phyloP scores from a whole-genome alignment of 2,113 vertebrate genomes.

The Myrmophylax atrothorax region DNA sequence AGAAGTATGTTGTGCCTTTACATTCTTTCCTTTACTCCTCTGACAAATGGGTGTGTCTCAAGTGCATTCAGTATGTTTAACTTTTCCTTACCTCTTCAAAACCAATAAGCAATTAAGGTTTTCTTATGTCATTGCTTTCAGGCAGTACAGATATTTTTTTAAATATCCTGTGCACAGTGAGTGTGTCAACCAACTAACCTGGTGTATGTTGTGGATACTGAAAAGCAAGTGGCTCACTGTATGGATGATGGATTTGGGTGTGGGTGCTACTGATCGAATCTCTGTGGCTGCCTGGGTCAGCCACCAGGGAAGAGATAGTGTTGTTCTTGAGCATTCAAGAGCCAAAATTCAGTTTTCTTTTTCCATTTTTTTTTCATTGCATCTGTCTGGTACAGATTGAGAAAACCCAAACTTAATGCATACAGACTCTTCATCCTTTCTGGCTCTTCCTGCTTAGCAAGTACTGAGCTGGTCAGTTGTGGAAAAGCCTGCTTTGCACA shows the following conservation, averaged over 20 bases:
- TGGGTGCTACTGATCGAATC: not conserved
- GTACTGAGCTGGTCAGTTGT: not conserved
- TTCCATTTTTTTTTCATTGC: not conserved
- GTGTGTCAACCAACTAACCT: not conserved
- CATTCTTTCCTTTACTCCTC: slow-evolving; percentile 3
- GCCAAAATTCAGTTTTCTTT: not conserved
- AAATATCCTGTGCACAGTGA: not conserved
- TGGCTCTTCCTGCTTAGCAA: slow-evolving; percentile 8
- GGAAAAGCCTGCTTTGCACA: not conserved
- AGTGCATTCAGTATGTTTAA: not conserved
- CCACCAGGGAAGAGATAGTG: not conserved
- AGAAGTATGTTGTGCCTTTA: slow-evolving; percentile 29
- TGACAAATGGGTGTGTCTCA: slow-evolving; percentile 2
- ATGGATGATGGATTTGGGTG: not conserved
- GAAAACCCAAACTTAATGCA: not conserved
- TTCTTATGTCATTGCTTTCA: not conserved
- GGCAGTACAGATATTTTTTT: not conserved
- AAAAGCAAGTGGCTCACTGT: not conserved
- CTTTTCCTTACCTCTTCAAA: slow-evolving; percentile 36
- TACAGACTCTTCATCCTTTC: not conserved
- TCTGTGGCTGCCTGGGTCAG: slow-evolving; percentile 12
- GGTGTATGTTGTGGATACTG: not conserved
- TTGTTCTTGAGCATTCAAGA: not conserved
- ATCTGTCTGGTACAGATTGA: slow-evolving; percentile 68
- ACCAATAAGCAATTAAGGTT: not conserved